Conservation (phyloP, 2,797 vertebrate genomes). For the Molossus alvarezi region DNA sequence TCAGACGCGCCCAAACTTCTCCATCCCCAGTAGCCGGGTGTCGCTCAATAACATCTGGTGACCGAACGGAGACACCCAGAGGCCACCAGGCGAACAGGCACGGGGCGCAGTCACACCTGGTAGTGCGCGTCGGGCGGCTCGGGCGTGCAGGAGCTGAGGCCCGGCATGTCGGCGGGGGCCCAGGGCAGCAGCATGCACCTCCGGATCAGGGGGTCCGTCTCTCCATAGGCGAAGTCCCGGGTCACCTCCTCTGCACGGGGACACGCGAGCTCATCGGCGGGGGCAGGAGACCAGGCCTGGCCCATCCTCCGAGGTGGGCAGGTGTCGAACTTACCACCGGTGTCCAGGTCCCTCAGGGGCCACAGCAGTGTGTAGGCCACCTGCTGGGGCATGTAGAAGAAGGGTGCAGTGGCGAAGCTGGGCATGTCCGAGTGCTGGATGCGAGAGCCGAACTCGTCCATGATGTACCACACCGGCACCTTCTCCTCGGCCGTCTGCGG, state of each 20-base stretch:
- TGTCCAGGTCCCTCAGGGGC: conserved; percentile 94
- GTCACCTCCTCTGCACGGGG: conserved; percentile 94
- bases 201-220: conserved; percentile 92
- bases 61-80: not conserved
- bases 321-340: conserved; percentile 91
- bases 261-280: not conserved
- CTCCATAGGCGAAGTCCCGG: conserved; percentile 95
- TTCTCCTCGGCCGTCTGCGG: conserved; percentile 95
- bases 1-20: not conserved
- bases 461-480: conserved; percentile 97
- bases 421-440: conserved; percentile 95
- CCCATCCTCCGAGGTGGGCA: fast-evolving
- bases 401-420: conserved; percentile 94
- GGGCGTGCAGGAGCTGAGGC: conserved; percentile 88
- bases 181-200: conserved; percentile 95
- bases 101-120: conserved; percentile 89
- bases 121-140: conserved; percentile 94
- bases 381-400: conserved; percentile 93
- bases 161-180: conserved; percentile 90
- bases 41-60: fast-evolving
- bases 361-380: conserved; percentile 96
- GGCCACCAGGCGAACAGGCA: not conserved
- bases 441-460: conserved; percentile 98
- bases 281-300: fast-evolving
- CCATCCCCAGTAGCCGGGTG: not conserved